Percentiles rank a stretch among this genome's conserved stretches.
phyloP scores from a whole-genome alignment of 2,888 invertebrate genomes.

The Netelia fuscicornis region DNA sequence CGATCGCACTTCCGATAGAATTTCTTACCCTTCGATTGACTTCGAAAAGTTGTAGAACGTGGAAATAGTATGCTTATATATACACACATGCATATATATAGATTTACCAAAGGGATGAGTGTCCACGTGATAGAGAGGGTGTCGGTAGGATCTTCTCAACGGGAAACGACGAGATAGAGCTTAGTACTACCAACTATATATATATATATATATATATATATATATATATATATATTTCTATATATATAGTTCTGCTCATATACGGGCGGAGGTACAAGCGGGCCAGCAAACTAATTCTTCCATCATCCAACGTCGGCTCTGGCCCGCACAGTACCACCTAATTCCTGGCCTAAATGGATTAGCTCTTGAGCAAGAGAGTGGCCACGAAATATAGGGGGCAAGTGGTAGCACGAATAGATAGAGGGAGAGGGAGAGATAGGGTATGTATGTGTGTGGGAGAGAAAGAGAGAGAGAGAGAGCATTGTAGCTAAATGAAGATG shows the following conservation, averaged over 20 bases:
- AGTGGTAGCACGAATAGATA: conserved; percentile 12
- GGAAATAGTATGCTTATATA: background rate
- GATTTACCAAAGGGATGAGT: conserved; percentile 6
- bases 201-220: conserved; percentile 32
- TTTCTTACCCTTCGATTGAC: conserved; percentile 10
- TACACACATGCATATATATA: conserved; percentile 1
- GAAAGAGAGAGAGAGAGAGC: conserved; percentile 28
- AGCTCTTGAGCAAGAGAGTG: conserved; percentile 52
- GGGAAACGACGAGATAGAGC: conserved; percentile 21
- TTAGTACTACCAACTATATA: conserved; percentile 44
- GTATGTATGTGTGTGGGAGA: conserved; percentile 6
- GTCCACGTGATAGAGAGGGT: conserved; percentile 14
- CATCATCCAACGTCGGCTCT: conserved; percentile 63
- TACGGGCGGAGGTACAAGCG: background rate
- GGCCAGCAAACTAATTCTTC: conserved; percentile 73
- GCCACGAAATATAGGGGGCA: background rate
- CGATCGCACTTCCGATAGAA: conserved; percentile 14
- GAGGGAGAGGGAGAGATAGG: conserved; percentile 6
- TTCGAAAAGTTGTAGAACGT: background rate
- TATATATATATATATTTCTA: conserved; percentile 53
- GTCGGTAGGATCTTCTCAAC: conserved; percentile 39
- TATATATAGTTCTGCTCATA: conserved; percentile 18
- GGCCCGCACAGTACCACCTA: conserved; percentile 68
- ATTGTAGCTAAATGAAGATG: conserved; percentile 72
- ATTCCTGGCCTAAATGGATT: conserved; percentile 76